Conservation (phyloP, 2,888 invertebrate genomes). For the Drosophila meridionalis region DNA sequence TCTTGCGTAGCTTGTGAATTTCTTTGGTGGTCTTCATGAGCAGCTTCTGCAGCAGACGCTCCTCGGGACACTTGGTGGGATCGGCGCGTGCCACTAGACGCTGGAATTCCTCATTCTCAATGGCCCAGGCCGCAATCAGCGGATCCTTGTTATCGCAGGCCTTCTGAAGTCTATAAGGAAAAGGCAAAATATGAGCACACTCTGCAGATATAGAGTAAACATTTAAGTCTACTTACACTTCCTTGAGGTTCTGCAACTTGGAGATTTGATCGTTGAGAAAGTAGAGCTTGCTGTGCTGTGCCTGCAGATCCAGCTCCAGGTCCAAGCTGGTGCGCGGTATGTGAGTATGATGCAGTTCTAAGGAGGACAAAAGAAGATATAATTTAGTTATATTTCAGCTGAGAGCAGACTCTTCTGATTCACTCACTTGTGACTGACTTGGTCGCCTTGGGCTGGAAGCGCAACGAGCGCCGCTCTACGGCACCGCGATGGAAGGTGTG, state of each 20-base stretch:
- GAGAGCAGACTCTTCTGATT: accelerated
- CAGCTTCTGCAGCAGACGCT: conserved; percentile 90
- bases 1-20: conserved; percentile 95
- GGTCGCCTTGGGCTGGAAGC: conserved; percentile 89
- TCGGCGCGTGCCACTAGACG: conserved; percentile 87
- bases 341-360: conserved; percentile 86
- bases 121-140: conserved; percentile 93
- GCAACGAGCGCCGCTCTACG: conserved; percentile 94
- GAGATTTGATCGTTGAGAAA: conserved; percentile 94
- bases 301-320: conserved; percentile 95
- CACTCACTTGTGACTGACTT: conserved; percentile 85
- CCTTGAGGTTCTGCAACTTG: conserved; percentile 92
- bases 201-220: accelerated
- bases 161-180: conserved; percentile 89
- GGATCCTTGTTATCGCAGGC: conserved; percentile 93
- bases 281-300: conserved; percentile 93
- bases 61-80: conserved; percentile 85
- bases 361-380: not conserved
- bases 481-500: conserved; percentile 95
- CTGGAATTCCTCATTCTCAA: conserved; percentile 94
- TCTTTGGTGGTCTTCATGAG: conserved; percentile 95
- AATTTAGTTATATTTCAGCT: not conserved
- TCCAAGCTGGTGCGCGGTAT: conserved; percentile 95
- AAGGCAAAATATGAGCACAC: not conserved
- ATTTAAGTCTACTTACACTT: conserved; percentile 84